Percentiles rank a stretch among this genome's conserved stretches.
Evolutionary conservation across 64 coral and sea anemone genomes (phyloP).

Genomic region (Porites australiensis): DNA sequence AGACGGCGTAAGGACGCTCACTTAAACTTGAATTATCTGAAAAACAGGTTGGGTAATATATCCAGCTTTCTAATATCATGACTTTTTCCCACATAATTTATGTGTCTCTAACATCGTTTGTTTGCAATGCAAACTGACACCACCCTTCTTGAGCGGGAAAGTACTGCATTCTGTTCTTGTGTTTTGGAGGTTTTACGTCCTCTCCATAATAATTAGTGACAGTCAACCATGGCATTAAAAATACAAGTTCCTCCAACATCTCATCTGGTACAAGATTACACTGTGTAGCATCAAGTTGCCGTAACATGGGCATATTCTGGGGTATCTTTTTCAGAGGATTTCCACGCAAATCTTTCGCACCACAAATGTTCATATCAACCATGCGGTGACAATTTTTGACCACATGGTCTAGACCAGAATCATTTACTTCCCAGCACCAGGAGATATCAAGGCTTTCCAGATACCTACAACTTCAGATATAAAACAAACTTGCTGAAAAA

Average conservation of each 20-base stretch:
- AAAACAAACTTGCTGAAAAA: neutral
- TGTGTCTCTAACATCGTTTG: neutral
- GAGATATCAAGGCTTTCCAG: conserved; percentile 83
- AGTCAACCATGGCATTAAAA: conserved; percentile 56
- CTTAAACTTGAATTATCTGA: too few species aligned
- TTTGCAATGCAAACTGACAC: neutral
- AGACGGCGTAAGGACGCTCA: too few species aligned
- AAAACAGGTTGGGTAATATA: too few species aligned
- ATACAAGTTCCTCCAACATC: conserved; percentile 72
- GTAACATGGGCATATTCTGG: conserved; percentile 60
- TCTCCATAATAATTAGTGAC: conserved; percentile 92
- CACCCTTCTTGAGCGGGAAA: neutral
- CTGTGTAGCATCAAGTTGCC: conserved; percentile 80
- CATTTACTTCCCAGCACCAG: conserved; percentile 96
- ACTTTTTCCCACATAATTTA: too few species aligned
- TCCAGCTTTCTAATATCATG: too few species aligned
- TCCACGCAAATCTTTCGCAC: conserved; percentile 69
- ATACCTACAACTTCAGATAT: conserved; percentile 76
- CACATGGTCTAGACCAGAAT: conserved; percentile 72
- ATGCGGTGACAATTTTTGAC: conserved; percentile 60
- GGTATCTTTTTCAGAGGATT: conserved; percentile 64
- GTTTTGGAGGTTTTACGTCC: conserved; percentile 44
- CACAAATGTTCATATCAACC: conserved; percentile 70
- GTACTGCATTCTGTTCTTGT: neutral
- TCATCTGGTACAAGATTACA: conserved; percentile 93